A percentile compares a stretch with the other conserved stretches of the same genome.
Evolutionary conservation across 1,140 invertebrate species (phyloP).

Genomic region (Drosophila tani): DNA sequence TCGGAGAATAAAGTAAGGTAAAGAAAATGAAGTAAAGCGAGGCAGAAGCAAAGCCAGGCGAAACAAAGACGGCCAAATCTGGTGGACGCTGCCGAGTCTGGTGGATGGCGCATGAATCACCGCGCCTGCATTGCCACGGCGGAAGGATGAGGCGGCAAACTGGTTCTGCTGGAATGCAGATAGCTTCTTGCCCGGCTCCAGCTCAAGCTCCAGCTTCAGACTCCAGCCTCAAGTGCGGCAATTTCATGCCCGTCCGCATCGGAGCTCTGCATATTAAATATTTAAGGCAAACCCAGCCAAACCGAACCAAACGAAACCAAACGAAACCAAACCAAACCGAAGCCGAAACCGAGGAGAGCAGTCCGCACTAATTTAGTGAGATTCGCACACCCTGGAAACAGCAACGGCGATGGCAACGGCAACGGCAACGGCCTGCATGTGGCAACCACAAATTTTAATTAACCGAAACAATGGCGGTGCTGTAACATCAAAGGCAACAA

Average conservation of each 20-base stretch:
- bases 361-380: conserved; percentile 68
- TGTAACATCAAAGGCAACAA: conserved; percentile 67
- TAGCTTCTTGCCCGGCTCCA: conserved; percentile 55
- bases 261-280: conserved; percentile 76
- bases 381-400: conserved; percentile 32
- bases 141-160: conserved; percentile 34
- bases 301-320: conserved; percentile 24
- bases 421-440: conserved; percentile 22
- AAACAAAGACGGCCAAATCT: conserved; percentile 53
- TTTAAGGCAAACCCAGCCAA: conserved; percentile 58
- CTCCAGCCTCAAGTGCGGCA: conserved; percentile 57
- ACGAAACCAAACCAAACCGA: conserved; percentile 6
- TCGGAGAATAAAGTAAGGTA: conserved; percentile 9
- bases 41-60: conserved; percentile 33
- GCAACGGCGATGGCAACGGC: conserved; percentile 11
- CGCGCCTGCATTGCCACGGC: conserved; percentile 49
- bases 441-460: conserved; percentile 81
- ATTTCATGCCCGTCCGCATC: conserved; percentile 59
- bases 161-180: conserved; percentile 72
- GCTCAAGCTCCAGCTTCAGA: conserved; percentile 14
- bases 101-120: conserved; percentile 73
- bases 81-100: conserved; percentile 74
- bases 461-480: conserved; percentile 78
- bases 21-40: not conserved
- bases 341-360: conserved; percentile 4